These are phyloP conservation scores for Diloba caeruleocephala DNA, from an alignment of 2,888 invertebrate species.

Conservation along the genomic window DNA sequence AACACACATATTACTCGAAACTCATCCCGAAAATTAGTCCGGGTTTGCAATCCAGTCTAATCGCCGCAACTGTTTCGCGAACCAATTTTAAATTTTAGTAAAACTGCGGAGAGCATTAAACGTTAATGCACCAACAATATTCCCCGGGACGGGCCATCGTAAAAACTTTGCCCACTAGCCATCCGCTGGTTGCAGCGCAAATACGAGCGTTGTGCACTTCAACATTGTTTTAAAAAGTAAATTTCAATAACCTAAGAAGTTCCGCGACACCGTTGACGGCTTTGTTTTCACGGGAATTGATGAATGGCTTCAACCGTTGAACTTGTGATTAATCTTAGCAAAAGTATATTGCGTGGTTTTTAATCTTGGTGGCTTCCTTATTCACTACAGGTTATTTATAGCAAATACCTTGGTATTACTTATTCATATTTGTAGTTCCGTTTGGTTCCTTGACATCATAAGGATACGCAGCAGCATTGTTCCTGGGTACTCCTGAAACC, in stretches of 20 bases:
- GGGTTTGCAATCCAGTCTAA: constrained; percentile 69
- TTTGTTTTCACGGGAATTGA: constrained; percentile 60
- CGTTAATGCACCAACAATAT: constrained; percentile 86
- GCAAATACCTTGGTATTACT: too few relatives aligned
- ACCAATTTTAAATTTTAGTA: constrained; percentile 83
- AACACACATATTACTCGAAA: constrained; percentile 44
- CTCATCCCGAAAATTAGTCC: constrained; percentile 63
- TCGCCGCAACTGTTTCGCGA: constrained; percentile 73
- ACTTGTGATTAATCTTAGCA: constrained; percentile 55
- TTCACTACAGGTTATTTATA: constrained; percentile 7
- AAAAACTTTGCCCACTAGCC: constrained; percentile 83
- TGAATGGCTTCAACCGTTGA: constrained; percentile 56
- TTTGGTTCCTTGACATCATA: too few relatives aligned
- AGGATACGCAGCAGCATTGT: too few relatives aligned
- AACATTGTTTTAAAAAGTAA: constrained; percentile 83
- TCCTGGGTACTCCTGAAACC: too few relatives aligned
- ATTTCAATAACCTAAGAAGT: constrained; percentile 83
- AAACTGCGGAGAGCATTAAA: constrained; percentile 78
- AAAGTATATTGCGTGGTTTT: constrained; percentile 14
- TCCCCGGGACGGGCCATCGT: constrained; percentile 77
- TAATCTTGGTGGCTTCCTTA: constrained; percentile 4
- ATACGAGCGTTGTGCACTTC: constrained; percentile 72
- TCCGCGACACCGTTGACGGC: constrained; percentile 67
- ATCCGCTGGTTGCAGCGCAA: constrained; percentile 63
- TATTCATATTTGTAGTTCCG: too few relatives aligned